A percentile compares a stretch with the other conserved stretches of the same genome.
These are phyloP conservation scores for Dicyrtomina minuta DNA, from an alignment of 2,888 invertebrate species.

Conservation along the genomic window DNA sequence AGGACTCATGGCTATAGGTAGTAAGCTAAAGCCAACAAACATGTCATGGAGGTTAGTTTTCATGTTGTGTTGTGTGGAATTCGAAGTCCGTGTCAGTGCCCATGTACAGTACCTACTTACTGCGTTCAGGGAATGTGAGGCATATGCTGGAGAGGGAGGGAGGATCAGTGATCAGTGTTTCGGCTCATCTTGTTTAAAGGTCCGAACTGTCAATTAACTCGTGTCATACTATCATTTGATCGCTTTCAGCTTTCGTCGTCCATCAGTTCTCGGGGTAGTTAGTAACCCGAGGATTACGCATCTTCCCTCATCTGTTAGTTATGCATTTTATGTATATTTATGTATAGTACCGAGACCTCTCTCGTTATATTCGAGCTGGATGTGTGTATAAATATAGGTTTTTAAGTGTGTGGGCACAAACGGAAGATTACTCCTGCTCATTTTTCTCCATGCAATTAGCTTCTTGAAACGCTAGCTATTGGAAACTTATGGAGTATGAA, in stretches of 20 bases:
- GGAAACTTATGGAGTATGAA: too few relatives aligned
- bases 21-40: background rate
- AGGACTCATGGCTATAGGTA: too few relatives aligned
- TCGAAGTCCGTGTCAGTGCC: slow-evolving; percentile 5
- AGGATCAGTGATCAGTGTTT: slow-evolving; percentile 19
- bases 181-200: slow-evolving; percentile 37
- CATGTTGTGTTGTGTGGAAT: background rate
- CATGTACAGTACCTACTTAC: too few relatives aligned
- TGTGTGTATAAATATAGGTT: too few relatives aligned
- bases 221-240: slow-evolving; percentile 47
- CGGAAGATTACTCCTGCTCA: slow-evolving; percentile 9
- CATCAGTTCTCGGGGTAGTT: background rate
- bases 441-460: slow-evolving; percentile 32
- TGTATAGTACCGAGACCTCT: too few relatives aligned
- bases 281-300: slow-evolving; percentile 18
- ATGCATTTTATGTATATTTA: background rate
- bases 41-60: background rate
- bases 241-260: slow-evolving; percentile 40
- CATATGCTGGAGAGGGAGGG: slow-evolving; percentile 16
- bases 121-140: slow-evolving; percentile 25
- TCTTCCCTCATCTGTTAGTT: background rate
- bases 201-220: slow-evolving; percentile 46
- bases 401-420: background rate
- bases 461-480: background rate
- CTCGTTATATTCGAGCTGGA: too few relatives aligned